Evolutionary conservation across 2,888 invertebrate genomes (phyloP).

Genomic region (Synergus itoensis): DNA sequence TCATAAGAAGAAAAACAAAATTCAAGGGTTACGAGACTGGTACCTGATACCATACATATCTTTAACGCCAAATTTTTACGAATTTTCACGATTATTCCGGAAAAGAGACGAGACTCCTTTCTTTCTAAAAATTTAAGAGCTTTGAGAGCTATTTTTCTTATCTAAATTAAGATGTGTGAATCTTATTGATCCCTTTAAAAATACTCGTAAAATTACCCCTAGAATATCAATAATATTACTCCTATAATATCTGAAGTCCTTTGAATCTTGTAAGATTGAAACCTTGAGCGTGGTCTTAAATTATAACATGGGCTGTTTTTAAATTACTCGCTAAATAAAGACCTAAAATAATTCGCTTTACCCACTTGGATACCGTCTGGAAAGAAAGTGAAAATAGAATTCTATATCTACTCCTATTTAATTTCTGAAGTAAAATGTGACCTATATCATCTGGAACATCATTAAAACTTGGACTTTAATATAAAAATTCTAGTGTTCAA

Average conservation of each 20-base stretch:
- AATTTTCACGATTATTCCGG: not conserved
- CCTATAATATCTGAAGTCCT: not conserved
- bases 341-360: not conserved
- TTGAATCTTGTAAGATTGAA: not conserved
- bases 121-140: not conserved
- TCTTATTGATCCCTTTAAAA: too few species aligned
- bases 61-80: not conserved
- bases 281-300: too few species aligned
- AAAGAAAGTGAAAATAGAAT: not conserved
- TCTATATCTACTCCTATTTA: not conserved
- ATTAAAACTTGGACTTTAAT: not conserved
- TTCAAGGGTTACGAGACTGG: slow-evolving; percentile 47
- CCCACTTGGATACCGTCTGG: not conserved
- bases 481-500: not conserved
- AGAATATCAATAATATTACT: too few species aligned
- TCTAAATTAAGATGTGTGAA: not conserved
- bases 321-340: not conserved
- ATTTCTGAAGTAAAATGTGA: not conserved
- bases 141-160: too few species aligned
- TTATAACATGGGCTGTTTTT: not conserved
- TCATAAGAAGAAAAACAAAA: slow-evolving; percentile 67
- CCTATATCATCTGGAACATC: not conserved
- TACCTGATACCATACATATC: slow-evolving; percentile 31
- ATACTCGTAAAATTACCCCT: too few species aligned
- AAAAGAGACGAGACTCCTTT: not conserved